phyloP scores from a whole-genome alignment of 2,113 vertebrate genomes.

The Camelus dromedarius region DNA sequence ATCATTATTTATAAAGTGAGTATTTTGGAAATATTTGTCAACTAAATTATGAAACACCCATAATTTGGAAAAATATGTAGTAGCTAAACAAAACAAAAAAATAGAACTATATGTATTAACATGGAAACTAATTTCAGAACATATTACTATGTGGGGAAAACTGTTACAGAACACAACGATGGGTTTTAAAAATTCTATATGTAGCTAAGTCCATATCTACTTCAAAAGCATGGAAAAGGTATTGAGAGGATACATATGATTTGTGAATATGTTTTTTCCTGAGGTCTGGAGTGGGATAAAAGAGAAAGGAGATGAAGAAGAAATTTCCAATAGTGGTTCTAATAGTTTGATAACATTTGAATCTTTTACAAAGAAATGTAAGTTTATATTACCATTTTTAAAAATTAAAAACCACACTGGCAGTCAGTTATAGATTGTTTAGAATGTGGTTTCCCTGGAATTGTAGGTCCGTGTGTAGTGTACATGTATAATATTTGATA shows the following conservation, averaged over 20 bases:
- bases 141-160: neutral
- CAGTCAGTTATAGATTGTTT: neutral
- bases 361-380: neutral
- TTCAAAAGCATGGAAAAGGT: neutral
- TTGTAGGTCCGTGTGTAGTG: neutral
- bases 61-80: neutral
- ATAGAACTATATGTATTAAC: neutral
- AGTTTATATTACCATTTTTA: neutral
- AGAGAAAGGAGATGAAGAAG: neutral
- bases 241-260: neutral
- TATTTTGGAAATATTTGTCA: neutral
- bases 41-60: neutral
- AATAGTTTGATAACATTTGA: neutral
- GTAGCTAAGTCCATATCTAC: neutral
- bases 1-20: neutral
- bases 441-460: neutral
- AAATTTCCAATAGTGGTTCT: neutral
- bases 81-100: neutral
- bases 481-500: neutral
- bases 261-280: neutral
- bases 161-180: neutral
- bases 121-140: neutral
- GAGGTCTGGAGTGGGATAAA: neutral
- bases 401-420: neutral
- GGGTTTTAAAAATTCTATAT: neutral